Evolutionary conservation across 2,113 vertebrate species (phyloP), one percentile per base, ranked within the genome.

Genomic region (Scophthalmus maximus): DNA sequence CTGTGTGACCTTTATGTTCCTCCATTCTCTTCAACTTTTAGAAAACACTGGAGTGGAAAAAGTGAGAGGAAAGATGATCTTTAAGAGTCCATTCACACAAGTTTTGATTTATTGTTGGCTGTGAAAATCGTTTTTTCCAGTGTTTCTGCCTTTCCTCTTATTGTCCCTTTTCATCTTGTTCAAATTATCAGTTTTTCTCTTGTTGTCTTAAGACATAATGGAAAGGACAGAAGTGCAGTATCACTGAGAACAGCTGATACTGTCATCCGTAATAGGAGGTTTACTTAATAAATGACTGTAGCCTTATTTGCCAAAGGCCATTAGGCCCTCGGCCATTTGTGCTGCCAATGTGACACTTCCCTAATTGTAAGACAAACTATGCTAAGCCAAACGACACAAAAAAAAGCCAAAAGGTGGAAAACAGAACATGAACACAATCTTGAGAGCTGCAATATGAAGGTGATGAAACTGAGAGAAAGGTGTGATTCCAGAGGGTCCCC

Each of bases 101-200:
- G 29, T 46, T 57, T 51, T 63, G 46, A 68, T 68, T 61, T 25
- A 76, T 69, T 44, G 14, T 56, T 56, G 42, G 49, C 27, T 42
- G 42, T 73, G 58, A 51, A 20, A 20, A n/a, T n/a, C n/a, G 25
- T 34, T 49, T 56, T 51, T 73, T 15, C 73, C 29, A 59, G 17
- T 23, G 22, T 47, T 49, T 8, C 3, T 50, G 15, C 10, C 8
- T 11, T 22, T 68, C 0, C 1, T 27, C 63, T 30, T 22, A 7
- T 60, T 34, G 4, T 44, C 40, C 40, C 40, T 25, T 53, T 23
- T 34, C n/a, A 6, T 67, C 29, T 68, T 26, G 3, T 26, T 36
- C 55, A 8, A 14, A n/a, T n/a, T 38, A 22, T 17, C 20, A 1
- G 3, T 40, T 57, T 36, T 22, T 22, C 50, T 73, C 12, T 42